Base-by-base conservation (phyloP, 2,113 vertebrate species). In the Tenebrosternarchus preto region DNA sequence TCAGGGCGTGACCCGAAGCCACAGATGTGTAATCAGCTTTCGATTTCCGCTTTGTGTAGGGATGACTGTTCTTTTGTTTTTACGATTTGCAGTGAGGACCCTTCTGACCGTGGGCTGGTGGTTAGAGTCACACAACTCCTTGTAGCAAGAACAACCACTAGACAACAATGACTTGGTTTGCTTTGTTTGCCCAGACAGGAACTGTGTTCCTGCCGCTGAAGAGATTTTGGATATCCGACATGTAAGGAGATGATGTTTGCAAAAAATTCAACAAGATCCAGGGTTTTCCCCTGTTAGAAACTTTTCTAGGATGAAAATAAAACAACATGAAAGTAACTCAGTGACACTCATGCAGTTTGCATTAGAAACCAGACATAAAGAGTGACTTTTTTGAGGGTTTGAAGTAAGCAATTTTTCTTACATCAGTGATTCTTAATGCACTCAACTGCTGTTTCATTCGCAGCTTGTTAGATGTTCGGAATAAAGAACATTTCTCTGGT, bases 11-110 rank as follows among this genome's bases (percentile, higher is more conserved):
- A 71, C 60, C 68, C 50, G 20, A 63, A 70, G 76, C 63, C 56
- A 70, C 16, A 64, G n/a, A 82, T 64, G 59, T 76, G 67, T 63
- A 63, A 71, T 76, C 66, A 56, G 73, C 73, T 81, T 69, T 81
- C 31, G 66, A 69, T 75, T 59, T 78, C 73, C 20, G 36, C n/a
- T 16, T 33, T 68, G 36, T 53, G 43, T 25, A 36, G 72, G 31
- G 72, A 75, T 25, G 53, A 36, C 55, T 50, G 25, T 22, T 20
- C 53, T 17, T 50, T 61, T 64, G 67, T 63, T 64, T 63, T 64
- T 64, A 25, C 63, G 63, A 72, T 67, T 55, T 74, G 77, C 43
- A 33, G 27, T 53, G 24, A 60, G 36, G 63, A 25, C 20, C 12
- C 55, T 59, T 39, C 50, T 50, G 57, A 29, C 55, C 22, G 2